phyloP scores from a whole-genome alignment of 2,888 invertebrate genomes.

The Ctena decussata region DNA sequence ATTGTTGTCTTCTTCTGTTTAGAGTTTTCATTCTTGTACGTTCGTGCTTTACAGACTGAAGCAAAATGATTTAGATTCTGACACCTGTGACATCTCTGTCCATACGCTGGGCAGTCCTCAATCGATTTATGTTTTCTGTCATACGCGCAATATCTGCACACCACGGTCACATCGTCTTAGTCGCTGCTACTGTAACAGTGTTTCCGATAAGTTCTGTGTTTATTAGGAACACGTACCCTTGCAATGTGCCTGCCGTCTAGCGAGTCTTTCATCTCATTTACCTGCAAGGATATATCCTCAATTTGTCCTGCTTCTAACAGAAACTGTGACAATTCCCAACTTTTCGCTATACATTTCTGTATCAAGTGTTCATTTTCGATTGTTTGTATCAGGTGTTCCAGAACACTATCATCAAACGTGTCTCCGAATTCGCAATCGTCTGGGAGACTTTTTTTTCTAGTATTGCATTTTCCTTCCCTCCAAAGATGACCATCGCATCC shows the following conservation, averaged over 20 bases:
- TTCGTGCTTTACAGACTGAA: neutral
- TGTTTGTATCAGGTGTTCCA: slow-evolving; percentile 24
- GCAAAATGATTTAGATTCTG: neutral
- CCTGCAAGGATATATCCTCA: slow-evolving; percentile 4
- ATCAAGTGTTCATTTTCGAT: slow-evolving; percentile 7
- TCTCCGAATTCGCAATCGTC: slow-evolving; percentile 12
- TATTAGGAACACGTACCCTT: neutral
- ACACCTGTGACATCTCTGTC: neutral
- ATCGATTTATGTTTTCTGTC: neutral
- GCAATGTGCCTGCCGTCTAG: neutral
- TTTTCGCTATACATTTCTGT: slow-evolving; percentile 3
- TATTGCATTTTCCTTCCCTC: slow-evolving; percentile 11
- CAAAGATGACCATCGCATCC: neutral
- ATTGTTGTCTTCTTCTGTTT: neutral
- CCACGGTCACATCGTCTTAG: neutral
- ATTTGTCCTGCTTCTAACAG: slow-evolving; percentile 18
- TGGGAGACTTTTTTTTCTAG: slow-evolving; percentile 7
- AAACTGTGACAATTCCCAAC: neutral
- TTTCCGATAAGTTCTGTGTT: neutral
- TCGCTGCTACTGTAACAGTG: neutral
- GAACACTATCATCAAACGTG: slow-evolving; percentile 13
- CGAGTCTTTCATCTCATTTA: neutral
- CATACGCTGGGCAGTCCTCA: slow-evolving; percentile 7
- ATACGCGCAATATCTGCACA: neutral
- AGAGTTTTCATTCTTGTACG: neutral